Base-by-base conservation (phyloP, 1,140 invertebrate species). In the Helicoverpa zea region DNA sequence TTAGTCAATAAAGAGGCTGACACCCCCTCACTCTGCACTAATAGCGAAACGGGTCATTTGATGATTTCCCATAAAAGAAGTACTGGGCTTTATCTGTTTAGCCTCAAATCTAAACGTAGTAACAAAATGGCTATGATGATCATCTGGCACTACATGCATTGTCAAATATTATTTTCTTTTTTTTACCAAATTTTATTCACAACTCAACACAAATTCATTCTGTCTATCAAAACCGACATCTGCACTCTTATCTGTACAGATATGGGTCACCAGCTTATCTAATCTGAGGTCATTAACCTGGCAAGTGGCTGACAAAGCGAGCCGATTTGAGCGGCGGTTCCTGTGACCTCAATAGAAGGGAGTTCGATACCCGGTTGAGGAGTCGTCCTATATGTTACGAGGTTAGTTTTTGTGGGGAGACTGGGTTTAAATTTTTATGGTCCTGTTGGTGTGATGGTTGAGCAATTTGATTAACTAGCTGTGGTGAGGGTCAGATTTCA, bases 241-340 rank as follows among this genome's bases (percentile, higher is more conserved):
- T 70, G 66, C 66, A 29, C 16, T 1, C 12, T 49, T 63, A 75
- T 75, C 73, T 75, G 18, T 52, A 30, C n/a, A 30, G 11, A 75
- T 23, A 75, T 61, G 49, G 70, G 70, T 56, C 56, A 49, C 30
- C 4, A 9, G 35, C 29, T 63, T 75, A 75, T 75, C 73, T 75
- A 61, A 75, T 75, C 73, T 49, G 30, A 49, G n/a, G 73, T 75
- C 73, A 43, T 13, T 11, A 58, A 61, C 73, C 73, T 58, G 10
- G 12, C 73, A 75, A 75, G 73, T 75, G 73, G 56, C 13, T 61
- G n/a, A 75, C 73, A 49, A 75, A 63, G 56, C 10, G 18, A 3
- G 16, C 30, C 35, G 51, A 73, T 35, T 49, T 10, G 49, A 29
- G 5, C 35, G 29, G 14, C n/a, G 47, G 12, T 30, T 73, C 51